Percentiles rank a stretch among this genome's conserved stretches.
These are phyloP conservation scores for Carposina sasakii DNA, from an alignment of 1,140 invertebrate species.

Conservation along the genomic window DNA sequence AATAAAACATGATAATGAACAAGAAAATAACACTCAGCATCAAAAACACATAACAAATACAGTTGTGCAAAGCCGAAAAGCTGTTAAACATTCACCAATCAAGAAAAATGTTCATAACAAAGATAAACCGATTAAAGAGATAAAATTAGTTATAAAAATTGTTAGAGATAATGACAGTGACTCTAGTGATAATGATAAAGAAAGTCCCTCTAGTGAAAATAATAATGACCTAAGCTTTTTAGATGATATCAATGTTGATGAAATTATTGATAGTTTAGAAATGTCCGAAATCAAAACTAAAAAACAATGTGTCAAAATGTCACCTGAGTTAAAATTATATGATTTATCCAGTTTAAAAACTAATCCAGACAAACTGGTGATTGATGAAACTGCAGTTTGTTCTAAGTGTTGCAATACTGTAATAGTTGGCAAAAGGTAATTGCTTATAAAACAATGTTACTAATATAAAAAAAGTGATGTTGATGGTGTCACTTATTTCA, in stretches of 20 bases:
- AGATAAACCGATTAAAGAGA: slow-evolving; percentile 17
- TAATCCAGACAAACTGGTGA: too few species aligned
- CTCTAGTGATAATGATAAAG: slow-evolving; percentile 5
- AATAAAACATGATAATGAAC: neutral
- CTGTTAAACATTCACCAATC: neutral
- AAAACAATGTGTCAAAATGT: too few species aligned
- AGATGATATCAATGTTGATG: slow-evolving; percentile 46
- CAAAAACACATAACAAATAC: neutral
- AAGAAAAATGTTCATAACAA: slow-evolving; percentile 1
- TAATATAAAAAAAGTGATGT: too few species aligned
- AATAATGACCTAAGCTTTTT: slow-evolving; percentile 39
- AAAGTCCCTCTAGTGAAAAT: slow-evolving; percentile 3
- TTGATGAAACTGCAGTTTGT: too few species aligned
- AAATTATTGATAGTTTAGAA: slow-evolving; percentile 40
- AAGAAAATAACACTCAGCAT: too few species aligned
- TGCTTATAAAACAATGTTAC: too few species aligned
- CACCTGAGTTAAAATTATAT: too few species aligned
- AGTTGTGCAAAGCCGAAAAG: neutral
- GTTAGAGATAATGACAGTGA: slow-evolving; percentile 14
- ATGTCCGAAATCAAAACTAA: neutral
- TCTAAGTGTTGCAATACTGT: too few species aligned
- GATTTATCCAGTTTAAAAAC: too few species aligned
- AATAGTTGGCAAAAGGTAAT: too few species aligned
- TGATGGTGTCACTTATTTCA: too few species aligned
- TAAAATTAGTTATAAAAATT: slow-evolving; percentile 26